Evolutionary conservation across 2,113 vertebrate genomes (phyloP).

Genomic region (Bujurquina vittata): DNA sequence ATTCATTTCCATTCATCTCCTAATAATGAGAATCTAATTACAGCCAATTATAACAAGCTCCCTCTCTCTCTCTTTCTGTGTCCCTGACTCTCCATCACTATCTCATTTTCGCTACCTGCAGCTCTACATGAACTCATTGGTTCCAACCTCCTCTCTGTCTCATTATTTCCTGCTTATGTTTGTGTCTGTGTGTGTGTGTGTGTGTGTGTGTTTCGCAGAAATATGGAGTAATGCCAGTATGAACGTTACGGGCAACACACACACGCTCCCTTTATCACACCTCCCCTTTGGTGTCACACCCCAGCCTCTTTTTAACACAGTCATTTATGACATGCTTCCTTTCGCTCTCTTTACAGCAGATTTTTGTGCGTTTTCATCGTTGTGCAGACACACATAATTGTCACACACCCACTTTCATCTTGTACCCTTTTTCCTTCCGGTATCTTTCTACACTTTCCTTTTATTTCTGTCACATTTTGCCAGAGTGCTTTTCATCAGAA

Average conservation of each 20-base stretch:
- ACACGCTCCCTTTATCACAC: constrained; percentile 37
- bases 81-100: constrained; percentile 9
- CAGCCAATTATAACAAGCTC: constrained; percentile 76
- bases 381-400: not conserved
- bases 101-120: constrained; percentile 23
- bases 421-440: constrained; percentile 11
- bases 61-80: constrained; percentile 28
- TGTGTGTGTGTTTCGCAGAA: constrained; percentile 17
- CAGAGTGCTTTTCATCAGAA: constrained; percentile 33
- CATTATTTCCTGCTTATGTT: constrained; percentile 43
- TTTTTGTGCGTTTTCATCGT: not conserved
- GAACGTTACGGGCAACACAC: constrained; percentile 16
- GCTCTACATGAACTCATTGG: constrained; percentile 24
- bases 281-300: constrained; percentile 37
- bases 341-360: not conserved
- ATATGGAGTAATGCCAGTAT: constrained; percentile 35
- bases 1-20: constrained; percentile 68
- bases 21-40: constrained; percentile 79
- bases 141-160: constrained; percentile 39
- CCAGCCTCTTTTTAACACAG: constrained; percentile 44
- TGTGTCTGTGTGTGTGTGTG: constrained; percentile 1
- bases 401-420: constrained; percentile 14
- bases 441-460: constrained; percentile 29
- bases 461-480: constrained; percentile 36
- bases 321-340: constrained; percentile 32